phyloP scores from a whole-genome alignment of 2,888 invertebrate genomes.

The Eupithecia subfuscata region DNA sequence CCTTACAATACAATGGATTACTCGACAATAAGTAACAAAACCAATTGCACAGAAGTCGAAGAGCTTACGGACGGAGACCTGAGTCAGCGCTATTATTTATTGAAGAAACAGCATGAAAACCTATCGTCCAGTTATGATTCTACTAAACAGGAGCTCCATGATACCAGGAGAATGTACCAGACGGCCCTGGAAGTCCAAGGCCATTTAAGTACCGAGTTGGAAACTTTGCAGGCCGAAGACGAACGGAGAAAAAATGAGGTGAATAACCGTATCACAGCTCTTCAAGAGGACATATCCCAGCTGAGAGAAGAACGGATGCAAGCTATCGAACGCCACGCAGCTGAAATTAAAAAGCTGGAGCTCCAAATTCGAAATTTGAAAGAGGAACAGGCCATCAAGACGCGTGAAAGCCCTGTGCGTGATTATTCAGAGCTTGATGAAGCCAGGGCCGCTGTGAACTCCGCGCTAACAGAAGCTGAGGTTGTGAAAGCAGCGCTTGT shows the following conservation, averaged over 20 bases:
- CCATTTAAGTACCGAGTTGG: conserved; percentile 73
- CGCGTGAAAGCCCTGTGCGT: conserved; percentile 63
- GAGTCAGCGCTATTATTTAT: conserved; percentile 69
- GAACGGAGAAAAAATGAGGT: conserved; percentile 62
- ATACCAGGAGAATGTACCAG: conserved; percentile 71
- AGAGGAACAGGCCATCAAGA: conserved; percentile 63
- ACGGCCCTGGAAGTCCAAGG: conserved; percentile 76
- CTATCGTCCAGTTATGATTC: conserved; percentile 68
- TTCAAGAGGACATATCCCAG: conserved; percentile 73
- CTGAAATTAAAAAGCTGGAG: conserved; percentile 67
- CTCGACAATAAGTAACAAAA: conserved; percentile 77
- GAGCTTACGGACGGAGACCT: conserved; percentile 73
- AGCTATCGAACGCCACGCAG: conserved; percentile 61
- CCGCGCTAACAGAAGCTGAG: conserved; percentile 63
- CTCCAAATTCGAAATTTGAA: conserved; percentile 65
- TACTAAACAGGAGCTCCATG: conserved; percentile 76
- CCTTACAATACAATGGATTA: conserved; percentile 60
- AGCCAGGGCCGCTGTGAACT: conserved; percentile 57
- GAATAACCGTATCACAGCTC: conserved; percentile 58
- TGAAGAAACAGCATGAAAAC: conserved; percentile 73
- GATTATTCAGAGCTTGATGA: conserved; percentile 73
- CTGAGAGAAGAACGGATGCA: conserved; percentile 68
- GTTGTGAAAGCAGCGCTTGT: conserved; percentile 65
- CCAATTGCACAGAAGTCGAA: conserved; percentile 69
- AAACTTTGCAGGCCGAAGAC: conserved; percentile 71